Conservation (phyloP, 64 coral and sea anemone species). For the Montipora sp. region DNA sequence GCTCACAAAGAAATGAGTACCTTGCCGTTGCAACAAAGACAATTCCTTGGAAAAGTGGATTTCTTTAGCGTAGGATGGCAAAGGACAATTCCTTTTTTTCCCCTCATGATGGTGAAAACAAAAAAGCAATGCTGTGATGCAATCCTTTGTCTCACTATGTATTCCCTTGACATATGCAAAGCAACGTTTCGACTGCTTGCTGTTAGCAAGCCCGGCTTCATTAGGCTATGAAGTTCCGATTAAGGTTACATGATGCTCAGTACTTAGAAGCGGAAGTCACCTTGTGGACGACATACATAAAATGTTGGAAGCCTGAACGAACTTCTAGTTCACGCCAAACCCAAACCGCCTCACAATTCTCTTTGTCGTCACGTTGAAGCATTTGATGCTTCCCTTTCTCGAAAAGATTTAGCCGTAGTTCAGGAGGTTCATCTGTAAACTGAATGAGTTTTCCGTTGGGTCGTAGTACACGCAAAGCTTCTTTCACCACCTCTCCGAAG, state of each 20-base stretch:
- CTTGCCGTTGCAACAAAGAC: too few species aligned
- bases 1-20: background rate
- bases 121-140: too few species aligned
- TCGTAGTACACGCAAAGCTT: slow-evolving; percentile 62
- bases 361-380: background rate
- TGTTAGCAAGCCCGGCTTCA: too few species aligned
- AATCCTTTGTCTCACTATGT: too few species aligned
- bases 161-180: too few species aligned
- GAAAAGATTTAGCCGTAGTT: slow-evolving; percentile 63
- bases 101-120: too few species aligned
- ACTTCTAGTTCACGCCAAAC: slow-evolving; percentile 7
- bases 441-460: slow-evolving; percentile 71
- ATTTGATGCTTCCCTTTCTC: slow-evolving; percentile 23
- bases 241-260: background rate
- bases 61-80: background rate
- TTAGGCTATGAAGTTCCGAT: background rate
- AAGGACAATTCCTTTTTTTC: background rate
- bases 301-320: slow-evolving; percentile 5
- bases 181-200: too few species aligned
- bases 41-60: background rate
- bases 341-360: background rate
- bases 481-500: slow-evolving; percentile 64
- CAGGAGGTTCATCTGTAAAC: slow-evolving; percentile 81
- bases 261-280: background rate
- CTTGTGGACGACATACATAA: slow-evolving; percentile 52